Evolutionary conservation across 1,140 invertebrate species (phyloP), one percentile per base, ranked within the genome.

Genomic region (Scaptomyza montana): DNA sequence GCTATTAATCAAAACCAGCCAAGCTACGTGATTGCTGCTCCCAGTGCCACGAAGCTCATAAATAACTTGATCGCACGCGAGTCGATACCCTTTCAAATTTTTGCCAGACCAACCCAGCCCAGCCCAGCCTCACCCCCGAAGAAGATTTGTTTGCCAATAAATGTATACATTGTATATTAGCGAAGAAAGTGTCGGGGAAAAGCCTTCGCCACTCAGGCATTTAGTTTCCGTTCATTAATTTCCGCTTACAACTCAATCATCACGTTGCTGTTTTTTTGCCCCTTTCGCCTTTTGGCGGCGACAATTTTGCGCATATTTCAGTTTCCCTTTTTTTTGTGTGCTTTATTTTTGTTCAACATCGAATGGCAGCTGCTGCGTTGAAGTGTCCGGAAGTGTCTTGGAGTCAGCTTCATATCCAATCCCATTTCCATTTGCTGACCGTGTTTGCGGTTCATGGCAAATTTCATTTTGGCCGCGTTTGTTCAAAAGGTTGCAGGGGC

Each of bases 161-260:
- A 84, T 80, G 77, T 74, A 66, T 67, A 64, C 60, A 68, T 54
- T 66, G 47, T 47, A 30, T 21, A 61, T 62, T 62, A 46, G 13
- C 19, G 13, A 46, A 49, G 57, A 71, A 21, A 65, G 46, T 49
- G 68, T 56, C 39, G 25, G 77, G 41, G 5, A 59, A 59, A 68
- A 57, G 36, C 36, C 53, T 43, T 56, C 46, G 39, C 12, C 63
- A 63, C 25, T 70, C 63, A 54, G 53, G 72, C 77, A 82, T 86
- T 78, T 82, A 89, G 78, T 89, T 86, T 86, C 82, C 82, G 76
- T 82, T 79, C 78, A 89, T 86, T 86, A 86, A 89, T 86, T 86
- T 86, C 82, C 82, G 78, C 55, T 86, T 76, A 78, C 84, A 82
- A 74, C 76, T 86, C 84, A 87, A 86, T 86, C 84, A 79, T 76